phyloP scores from a whole-genome alignment of 2,113 vertebrate genomes.

The Cervus canadensis region DNA sequence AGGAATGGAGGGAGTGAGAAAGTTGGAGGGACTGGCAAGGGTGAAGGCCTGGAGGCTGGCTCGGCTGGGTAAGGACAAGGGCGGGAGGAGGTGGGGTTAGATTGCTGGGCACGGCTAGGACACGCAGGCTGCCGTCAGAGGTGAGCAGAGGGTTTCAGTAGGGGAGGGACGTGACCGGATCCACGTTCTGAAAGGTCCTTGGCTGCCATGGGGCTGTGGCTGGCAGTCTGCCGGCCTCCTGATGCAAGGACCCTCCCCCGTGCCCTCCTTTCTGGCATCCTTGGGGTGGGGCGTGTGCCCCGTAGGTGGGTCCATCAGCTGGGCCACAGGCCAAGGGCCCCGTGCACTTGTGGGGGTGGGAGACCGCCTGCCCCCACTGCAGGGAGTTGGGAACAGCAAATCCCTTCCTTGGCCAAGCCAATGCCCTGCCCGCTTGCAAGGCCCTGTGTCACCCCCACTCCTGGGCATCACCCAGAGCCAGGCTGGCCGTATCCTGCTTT shows the following conservation, averaged over 20 bases:
- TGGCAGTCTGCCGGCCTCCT: neutral
- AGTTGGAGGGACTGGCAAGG: rapidly evolving
- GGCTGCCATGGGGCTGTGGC: neutral
- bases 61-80: neutral
- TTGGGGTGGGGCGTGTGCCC: neutral
- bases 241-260: neutral
- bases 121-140: rapidly evolving
- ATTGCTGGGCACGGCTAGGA: neutral
- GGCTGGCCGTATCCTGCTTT: rapidly evolving
- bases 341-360: neutral
- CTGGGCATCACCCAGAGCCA: neutral
- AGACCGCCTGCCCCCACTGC: rapidly evolving
- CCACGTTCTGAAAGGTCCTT: neutral
- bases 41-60: neutral
- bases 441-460: neutral
- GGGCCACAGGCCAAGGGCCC: neutral
- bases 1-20: neutral
- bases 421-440: neutral
- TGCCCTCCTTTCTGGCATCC: neutral
- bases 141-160: neutral
- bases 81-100: rapidly evolving
- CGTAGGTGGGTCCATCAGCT: neutral
- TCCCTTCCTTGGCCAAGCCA: neutral
- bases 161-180: neutral
- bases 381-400: constrained; percentile 21